Percentiles rank a stretch among this genome's conserved stretches.
Evolutionary conservation across 2,113 vertebrate genomes (phyloP).

Genomic region (Theristicus caerulescens): DNA sequence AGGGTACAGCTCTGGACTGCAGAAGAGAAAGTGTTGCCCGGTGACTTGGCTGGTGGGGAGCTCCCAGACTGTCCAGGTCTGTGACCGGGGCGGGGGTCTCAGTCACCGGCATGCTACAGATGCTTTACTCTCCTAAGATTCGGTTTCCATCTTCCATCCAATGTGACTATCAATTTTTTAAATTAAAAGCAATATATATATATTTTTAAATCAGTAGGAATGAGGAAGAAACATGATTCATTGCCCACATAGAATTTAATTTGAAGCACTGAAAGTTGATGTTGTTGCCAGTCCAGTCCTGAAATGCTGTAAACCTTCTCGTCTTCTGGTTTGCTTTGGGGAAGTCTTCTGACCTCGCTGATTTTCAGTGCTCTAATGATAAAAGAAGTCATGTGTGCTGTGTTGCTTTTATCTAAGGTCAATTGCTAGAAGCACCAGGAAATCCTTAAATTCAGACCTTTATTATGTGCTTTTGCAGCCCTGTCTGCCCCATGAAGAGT

Average conservation of each 20-base stretch:
- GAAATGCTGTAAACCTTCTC: not conserved
- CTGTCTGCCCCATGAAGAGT: not conserved
- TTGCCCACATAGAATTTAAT: not conserved
- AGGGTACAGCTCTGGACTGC: not conserved
- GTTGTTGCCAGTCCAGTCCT: not conserved
- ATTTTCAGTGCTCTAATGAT: not conserved
- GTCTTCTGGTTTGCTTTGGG: not conserved
- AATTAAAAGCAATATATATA: not conserved
- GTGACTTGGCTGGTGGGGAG: rapidly evolving
- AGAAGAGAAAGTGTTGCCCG: not conserved
- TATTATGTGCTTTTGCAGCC: not conserved
- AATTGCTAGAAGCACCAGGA: not conserved
- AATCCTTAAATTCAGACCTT: not conserved
- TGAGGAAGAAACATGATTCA: not conserved
- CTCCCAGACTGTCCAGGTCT: not conserved
- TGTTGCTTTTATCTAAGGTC: not conserved
- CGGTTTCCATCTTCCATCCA: not conserved
- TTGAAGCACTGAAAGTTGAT: not conserved
- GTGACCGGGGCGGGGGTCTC: not conserved
- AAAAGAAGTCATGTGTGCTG: not conserved
- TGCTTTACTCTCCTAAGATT: not conserved
- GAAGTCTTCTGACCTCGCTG: not conserved
- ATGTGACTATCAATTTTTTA: not conserved
- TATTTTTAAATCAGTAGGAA: not conserved
- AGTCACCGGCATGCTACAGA: not conserved